These are phyloP conservation scores for Habropoda laboriosa DNA, from an alignment of 1,140 invertebrate species.

Conservation along the genomic window DNA sequence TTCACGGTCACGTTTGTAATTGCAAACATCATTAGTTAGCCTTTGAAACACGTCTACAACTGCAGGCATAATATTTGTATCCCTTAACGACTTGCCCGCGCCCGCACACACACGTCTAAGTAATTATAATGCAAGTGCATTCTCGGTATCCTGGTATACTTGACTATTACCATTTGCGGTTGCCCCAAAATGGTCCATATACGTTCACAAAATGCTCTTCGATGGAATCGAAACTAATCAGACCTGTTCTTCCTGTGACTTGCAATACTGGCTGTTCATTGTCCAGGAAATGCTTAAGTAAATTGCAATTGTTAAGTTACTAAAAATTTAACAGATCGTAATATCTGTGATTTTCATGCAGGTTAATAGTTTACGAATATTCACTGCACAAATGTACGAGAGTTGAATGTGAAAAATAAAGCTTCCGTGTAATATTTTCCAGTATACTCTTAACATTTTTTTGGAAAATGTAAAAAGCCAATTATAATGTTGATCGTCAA, in stretches of 20 bases:
- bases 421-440: too few species aligned
- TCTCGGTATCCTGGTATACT: slow-evolving; percentile 4
- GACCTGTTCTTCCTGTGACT: background rate
- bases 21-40: background rate
- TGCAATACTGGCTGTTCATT: too few species aligned
- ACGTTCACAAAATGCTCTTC: background rate
- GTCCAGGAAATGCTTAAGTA: background rate
- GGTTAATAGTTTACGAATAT: too few species aligned
- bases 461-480: too few species aligned
- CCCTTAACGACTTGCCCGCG: background rate
- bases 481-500: too few species aligned
- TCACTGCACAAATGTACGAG: too few species aligned
- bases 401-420: too few species aligned
- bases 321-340: too few species aligned
- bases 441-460: too few species aligned
- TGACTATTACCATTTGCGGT: slow-evolving; percentile 6
- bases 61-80: slow-evolving; percentile 38
- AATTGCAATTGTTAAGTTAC: too few species aligned
- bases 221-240: background rate
- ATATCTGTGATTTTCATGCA: too few species aligned
- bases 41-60: slow-evolving; percentile 46
- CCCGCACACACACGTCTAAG: background rate
- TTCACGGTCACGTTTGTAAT: too few species aligned
- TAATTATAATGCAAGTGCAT: slow-evolving; percentile 27
- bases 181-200: background rate